Conservation (phyloP, 2,888 invertebrate species). For the Cacoxenus indagator region DNA sequence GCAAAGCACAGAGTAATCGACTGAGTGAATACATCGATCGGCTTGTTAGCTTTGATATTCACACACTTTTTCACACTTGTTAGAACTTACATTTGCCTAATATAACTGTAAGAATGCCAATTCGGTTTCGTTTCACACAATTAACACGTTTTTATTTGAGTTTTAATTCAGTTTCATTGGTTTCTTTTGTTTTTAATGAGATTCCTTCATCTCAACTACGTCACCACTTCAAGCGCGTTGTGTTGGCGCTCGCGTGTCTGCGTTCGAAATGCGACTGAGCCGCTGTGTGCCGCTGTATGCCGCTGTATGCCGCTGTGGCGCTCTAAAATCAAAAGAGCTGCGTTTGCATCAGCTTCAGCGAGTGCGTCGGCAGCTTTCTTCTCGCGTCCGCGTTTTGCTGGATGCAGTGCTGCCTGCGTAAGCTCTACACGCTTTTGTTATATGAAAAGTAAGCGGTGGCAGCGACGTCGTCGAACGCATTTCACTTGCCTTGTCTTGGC, state of each 20-base stretch:
- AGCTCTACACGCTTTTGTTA: slow-evolving; percentile 1
- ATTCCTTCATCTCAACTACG: neutral
- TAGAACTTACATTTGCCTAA: neutral
- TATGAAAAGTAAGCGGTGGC: neutral
- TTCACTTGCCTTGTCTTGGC: slow-evolving; percentile 20
- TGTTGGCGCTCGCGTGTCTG: slow-evolving; percentile 17
- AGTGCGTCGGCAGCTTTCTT: neutral
- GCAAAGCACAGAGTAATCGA: neutral
- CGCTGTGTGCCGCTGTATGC: neutral
- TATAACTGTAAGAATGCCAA: too few species aligned
- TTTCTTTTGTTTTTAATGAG: neutral
- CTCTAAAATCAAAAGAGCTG: too few species aligned
- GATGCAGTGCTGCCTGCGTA: neutral
- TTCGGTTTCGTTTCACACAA: neutral
- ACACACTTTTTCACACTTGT: neutral
- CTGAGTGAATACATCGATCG: neutral
- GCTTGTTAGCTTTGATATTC: neutral
- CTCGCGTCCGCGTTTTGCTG: neutral
- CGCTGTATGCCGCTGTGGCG: neutral
- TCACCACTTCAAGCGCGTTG: neutral
- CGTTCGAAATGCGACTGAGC: slow-evolving; percentile 16
- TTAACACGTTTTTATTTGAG: neutral
- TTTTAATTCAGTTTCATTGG: neutral
- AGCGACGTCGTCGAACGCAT: neutral
- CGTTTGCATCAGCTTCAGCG: neutral